These are phyloP conservation scores for Hydrochoerus hydrochaeris DNA, from an alignment of 2,113 vertebrate genomes.

Conservation along the genomic window DNA sequence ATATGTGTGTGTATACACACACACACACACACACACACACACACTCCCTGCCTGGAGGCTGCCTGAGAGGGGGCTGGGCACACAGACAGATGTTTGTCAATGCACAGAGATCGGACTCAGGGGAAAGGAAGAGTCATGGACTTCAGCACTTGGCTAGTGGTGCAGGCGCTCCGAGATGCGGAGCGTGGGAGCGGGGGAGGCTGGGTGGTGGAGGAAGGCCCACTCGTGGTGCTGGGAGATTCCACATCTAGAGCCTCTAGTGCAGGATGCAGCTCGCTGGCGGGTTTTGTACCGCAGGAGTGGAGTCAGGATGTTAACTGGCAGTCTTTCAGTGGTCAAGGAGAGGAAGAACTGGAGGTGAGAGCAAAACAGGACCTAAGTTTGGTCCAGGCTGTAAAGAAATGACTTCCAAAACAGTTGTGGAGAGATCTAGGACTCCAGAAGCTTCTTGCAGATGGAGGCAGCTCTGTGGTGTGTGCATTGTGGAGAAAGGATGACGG, in stretches of 20 bases:
- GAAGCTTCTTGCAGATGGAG: not conserved
- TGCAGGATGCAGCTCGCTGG: not conserved
- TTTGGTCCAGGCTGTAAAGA: not conserved
- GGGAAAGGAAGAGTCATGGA: rapidly evolving
- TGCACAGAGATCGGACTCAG: rapidly evolving
- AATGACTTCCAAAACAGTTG: not conserved
- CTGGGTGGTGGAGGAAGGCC: rapidly evolving
- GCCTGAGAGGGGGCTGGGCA: rapidly evolving
- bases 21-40: not conserved
- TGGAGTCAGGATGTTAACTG: not conserved
- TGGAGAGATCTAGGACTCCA: not conserved
- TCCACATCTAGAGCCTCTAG: not conserved
- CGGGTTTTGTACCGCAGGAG: not conserved
- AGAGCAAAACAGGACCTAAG: not conserved
- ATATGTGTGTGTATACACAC: not conserved
- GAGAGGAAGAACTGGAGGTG: not conserved
- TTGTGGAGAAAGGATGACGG: too few species aligned
- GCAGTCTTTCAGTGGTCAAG: not conserved
- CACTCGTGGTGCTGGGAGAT: not conserved
- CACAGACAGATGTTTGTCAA: not conserved
- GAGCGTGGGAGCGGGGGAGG: too few species aligned
- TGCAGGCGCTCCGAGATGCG: not conserved
- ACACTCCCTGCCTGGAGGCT: too few species aligned
- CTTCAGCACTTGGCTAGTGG: not conserved
- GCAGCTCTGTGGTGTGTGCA: too few species aligned